Evolutionary conservation across 2,797 vertebrate genomes (phyloP).

Genomic region (Enteromius thamalakanensis): DNA sequence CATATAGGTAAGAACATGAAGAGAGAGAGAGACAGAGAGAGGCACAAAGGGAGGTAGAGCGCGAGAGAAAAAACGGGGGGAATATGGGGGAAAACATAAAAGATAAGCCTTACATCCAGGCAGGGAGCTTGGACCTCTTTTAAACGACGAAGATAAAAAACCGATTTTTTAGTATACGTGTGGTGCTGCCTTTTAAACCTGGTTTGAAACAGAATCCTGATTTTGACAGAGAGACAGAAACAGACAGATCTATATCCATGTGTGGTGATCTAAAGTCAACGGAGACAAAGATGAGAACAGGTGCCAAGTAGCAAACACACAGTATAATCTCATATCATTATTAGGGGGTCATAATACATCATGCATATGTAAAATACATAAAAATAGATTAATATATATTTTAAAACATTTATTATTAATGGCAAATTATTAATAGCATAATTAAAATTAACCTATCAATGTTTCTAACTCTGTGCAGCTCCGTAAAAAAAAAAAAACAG

Average conservation of each 20-base stretch:
- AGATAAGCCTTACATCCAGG: slow-evolving; percentile 16
- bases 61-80: slow-evolving; percentile 33
- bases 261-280: not conserved
- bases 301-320: not conserved
- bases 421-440: no score
- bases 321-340: not conserved
- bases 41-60: not conserved
- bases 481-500: no score
- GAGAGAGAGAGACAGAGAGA: slow-evolving; percentile 14
- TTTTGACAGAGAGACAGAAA: slow-evolving; percentile 25
- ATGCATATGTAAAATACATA: not conserved
- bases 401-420: not conserved
- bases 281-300: slow-evolving; percentile 2
- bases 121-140: slow-evolving; percentile 31
- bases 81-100: slow-evolving; percentile 42
- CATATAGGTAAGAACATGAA: slow-evolving; percentile 37
- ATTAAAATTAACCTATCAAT: no score
- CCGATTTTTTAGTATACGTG: slow-evolving; percentile 8
- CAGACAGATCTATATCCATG: not conserved
- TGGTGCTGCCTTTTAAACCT: slow-evolving; percentile 13
- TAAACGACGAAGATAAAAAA: slow-evolving; percentile 28
- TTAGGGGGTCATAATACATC: no score
- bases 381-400: not conserved
- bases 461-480: no score
- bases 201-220: slow-evolving; percentile 21